These are phyloP conservation scores for Chamaea fasciata DNA, from an alignment of 2,113 vertebrate genomes.

Conservation along the genomic window DNA sequence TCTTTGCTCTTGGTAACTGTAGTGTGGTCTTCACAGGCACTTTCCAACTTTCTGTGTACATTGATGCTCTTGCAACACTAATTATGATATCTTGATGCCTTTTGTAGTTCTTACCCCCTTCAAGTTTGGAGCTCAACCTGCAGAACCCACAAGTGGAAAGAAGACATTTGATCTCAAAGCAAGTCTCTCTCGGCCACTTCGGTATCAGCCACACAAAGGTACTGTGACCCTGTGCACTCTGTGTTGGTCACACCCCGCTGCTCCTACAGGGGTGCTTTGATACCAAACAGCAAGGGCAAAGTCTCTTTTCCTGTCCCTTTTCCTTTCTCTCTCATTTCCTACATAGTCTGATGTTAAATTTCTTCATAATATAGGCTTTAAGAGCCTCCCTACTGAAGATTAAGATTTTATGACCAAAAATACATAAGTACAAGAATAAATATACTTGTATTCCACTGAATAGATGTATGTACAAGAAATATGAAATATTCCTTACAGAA, in stretches of 20 bases:
- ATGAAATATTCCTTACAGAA: not conserved
- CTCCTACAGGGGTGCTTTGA: not conserved
- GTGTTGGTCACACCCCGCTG: too few species aligned
- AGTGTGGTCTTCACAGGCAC: not conserved
- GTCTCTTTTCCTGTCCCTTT: not conserved
- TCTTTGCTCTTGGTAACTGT: not conserved
- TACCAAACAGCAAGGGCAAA: accelerated
- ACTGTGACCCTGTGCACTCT: not conserved
- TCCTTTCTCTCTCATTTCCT: not conserved
- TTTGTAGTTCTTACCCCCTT: conserved; percentile 75
- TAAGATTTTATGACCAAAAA: not conserved
- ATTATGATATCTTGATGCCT: not conserved
- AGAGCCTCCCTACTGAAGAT: not conserved
- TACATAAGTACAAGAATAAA: not conserved
- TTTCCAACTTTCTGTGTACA: not conserved
- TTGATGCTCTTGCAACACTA: not conserved
- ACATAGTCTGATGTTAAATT: not conserved
- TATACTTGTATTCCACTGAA: not conserved
- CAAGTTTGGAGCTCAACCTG: conserved; percentile 65
- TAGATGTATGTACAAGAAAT: not conserved
- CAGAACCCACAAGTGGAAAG: conserved; percentile 73
- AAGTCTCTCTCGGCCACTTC: conserved; percentile 87
- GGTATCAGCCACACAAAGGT: conserved; percentile 91
- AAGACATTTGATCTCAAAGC: conserved; percentile 91
- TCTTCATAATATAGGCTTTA: not conserved